Percentiles rank a stretch among this genome's conserved stretches.
Conservation (phyloP, 1,140 invertebrate genomes). For the Zaprionus davidi region DNA sequence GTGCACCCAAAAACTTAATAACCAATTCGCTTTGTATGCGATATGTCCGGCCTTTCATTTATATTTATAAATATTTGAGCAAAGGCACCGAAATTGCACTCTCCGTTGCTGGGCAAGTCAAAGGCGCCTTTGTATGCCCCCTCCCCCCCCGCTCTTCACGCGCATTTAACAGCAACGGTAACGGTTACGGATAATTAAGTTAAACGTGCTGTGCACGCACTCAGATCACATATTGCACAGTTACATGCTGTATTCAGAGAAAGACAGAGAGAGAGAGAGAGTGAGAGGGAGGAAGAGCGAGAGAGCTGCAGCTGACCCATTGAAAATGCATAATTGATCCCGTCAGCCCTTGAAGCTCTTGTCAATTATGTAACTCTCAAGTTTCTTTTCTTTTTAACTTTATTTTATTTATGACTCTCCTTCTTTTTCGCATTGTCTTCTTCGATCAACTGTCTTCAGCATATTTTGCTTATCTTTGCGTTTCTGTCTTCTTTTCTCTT, state of each 20-base stretch:
- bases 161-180: conserved; percentile 15
- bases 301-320: not conserved
- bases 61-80: conserved; percentile 78
- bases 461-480: not conserved
- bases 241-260: not conserved
- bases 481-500: not conserved
- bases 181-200: conserved; percentile 57
- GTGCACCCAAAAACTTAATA: conserved; percentile 66
- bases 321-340: not conserved
- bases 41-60: conserved; percentile 58
- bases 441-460: not conserved
- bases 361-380: not conserved
- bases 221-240: not conserved
- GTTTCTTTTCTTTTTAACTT: no score
- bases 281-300: not conserved
- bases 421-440: no score
- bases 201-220: conserved; percentile 48
- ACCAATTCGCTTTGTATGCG: conserved; percentile 76
- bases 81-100: conserved; percentile 39
- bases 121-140: conserved; percentile 28
- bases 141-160: not conserved
- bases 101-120: not conserved
- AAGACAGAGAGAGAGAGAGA: not conserved
- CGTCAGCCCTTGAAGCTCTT: no score
- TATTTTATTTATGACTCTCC: not conserved